Conservation (phyloP, 2,113 vertebrate genomes). For the Stercorarius parasiticus region DNA sequence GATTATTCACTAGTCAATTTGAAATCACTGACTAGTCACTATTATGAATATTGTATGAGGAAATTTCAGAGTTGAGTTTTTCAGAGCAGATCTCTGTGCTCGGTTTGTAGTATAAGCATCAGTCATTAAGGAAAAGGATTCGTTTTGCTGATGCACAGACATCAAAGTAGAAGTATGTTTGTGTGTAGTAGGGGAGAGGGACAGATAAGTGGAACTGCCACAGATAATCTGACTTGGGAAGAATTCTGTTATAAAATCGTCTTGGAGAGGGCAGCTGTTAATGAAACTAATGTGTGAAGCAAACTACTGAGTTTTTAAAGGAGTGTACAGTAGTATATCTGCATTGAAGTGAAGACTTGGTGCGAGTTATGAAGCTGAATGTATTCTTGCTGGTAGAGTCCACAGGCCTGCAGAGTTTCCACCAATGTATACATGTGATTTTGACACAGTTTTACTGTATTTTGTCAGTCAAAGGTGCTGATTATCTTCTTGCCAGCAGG, state of each 20-base stretch:
- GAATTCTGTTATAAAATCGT: not conserved
- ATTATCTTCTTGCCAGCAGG: not conserved
- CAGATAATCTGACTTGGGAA: not conserved
- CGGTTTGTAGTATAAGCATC: not conserved
- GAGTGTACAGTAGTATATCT: not conserved
- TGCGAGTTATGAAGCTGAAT: not conserved
- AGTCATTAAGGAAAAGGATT: not conserved
- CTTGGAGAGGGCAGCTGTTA: not conserved
- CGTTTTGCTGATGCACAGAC: not conserved
- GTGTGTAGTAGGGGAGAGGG: not conserved
- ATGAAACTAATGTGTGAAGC: not conserved
- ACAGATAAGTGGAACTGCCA: not conserved
- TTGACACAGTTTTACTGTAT: not conserved
- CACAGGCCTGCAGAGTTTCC: not conserved
- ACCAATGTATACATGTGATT: not conserved
- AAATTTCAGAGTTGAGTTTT: not conserved
- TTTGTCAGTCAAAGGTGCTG: not conserved
- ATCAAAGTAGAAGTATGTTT: not conserved
- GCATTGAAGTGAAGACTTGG: not conserved
- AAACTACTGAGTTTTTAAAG: not conserved
- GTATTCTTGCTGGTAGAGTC: not conserved
- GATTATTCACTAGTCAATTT: not conserved
- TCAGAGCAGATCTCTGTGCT: not conserved
- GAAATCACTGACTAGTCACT: not conserved
- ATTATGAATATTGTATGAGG: not conserved